Evolutionary conservation across 2,113 vertebrate genomes (phyloP).

Genomic region (Otus sunia): DNA sequence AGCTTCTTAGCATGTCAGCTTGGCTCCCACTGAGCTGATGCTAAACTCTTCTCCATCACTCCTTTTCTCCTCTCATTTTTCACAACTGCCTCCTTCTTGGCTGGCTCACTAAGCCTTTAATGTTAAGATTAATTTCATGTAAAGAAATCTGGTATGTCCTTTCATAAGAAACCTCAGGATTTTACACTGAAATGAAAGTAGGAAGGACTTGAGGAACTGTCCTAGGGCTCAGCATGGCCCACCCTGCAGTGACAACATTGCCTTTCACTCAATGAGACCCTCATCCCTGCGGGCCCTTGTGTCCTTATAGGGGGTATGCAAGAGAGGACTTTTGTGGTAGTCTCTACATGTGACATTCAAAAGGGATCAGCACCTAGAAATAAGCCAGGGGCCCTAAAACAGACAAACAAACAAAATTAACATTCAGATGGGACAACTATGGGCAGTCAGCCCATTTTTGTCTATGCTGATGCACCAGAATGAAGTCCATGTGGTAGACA

Average conservation of each 20-base stretch:
- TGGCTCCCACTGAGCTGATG: neutral
- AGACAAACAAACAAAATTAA: neutral
- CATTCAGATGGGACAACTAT: neutral
- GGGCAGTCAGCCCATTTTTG: neutral
- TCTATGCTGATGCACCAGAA: too few species aligned
- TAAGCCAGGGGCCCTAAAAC: neutral
- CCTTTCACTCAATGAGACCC: neutral
- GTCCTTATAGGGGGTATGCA: neutral
- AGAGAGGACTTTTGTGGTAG: neutral
- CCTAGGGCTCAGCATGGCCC: neutral
- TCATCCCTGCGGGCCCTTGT: neutral
- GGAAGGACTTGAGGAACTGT: neutral
- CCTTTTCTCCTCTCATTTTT: constrained; percentile 14
- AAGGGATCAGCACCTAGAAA: neutral
- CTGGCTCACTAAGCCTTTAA: neutral
- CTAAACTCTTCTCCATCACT: neutral
- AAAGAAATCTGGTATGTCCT: neutral
- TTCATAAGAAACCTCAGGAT: neutral
- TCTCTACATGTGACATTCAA: neutral
- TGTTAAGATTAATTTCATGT: neutral
- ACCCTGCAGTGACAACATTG: neutral
- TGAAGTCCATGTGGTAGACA: too few species aligned
- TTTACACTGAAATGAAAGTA: neutral
- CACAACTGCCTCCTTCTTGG: neutral
- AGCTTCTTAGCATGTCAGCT: neutral